These are phyloP conservation scores for Orthonevra nobilis DNA, from an alignment of 2,888 invertebrate genomes.

Conservation along the genomic window DNA sequence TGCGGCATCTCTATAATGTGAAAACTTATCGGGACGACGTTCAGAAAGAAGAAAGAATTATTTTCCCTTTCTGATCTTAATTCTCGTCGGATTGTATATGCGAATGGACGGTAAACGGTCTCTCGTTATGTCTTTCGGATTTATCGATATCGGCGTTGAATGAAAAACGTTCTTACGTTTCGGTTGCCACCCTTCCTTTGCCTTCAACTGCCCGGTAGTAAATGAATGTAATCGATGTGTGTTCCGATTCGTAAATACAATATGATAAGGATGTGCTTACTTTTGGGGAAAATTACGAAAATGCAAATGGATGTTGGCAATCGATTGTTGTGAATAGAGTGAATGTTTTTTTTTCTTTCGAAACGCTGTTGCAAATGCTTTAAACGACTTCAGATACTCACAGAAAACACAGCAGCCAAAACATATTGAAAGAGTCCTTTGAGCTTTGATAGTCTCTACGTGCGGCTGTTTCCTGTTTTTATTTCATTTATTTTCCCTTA, in stretches of 20 bases:
- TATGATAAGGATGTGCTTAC: conserved; percentile 48
- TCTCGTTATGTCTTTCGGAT: conserved; percentile 16
- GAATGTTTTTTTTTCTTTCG: background rate
- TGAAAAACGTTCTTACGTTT: conserved; percentile 17
- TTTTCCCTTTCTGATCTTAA: conserved; percentile 12
- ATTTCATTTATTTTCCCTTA: background rate
- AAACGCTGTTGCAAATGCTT: background rate
- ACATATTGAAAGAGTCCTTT: conserved; percentile 11
- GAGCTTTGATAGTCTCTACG: conserved; percentile 34
- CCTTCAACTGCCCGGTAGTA: conserved; percentile 6
- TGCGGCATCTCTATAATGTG: conserved; percentile 21
- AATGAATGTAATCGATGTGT: conserved; percentile 38
- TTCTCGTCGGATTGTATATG: conserved; percentile 3
- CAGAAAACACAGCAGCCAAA: background rate
- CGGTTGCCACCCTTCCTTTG: background rate
- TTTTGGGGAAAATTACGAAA: conserved; percentile 24
- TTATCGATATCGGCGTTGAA: conserved; percentile 15
- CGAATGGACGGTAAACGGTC: conserved; percentile 15
- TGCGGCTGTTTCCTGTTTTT: conserved; percentile 13
- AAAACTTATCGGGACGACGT: conserved; percentile 42
- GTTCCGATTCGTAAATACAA: conserved; percentile 6
- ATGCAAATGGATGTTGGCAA: conserved; percentile 29
- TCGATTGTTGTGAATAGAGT: conserved; percentile 49
- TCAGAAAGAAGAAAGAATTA: background rate
- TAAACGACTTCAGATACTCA: background rate